Percentiles rank a stretch among this genome's conserved stretches.
Conservation (phyloP, 2,113 vertebrate species). For the Coregonus clupeaformis region DNA sequence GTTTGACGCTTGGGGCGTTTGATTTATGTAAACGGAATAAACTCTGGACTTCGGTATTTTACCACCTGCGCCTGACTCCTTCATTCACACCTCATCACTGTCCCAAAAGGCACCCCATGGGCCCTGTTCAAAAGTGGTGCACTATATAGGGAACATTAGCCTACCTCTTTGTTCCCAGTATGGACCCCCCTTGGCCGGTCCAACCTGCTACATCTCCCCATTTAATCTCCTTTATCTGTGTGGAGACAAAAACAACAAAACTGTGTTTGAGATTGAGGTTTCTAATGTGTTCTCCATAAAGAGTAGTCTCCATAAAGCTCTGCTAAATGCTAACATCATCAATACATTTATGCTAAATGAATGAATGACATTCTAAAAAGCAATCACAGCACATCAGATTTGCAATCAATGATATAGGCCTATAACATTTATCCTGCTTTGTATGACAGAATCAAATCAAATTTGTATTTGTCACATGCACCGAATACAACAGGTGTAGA, state of each 20-base stretch:
- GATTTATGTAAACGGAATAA: no score
- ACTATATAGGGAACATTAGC: neutral
- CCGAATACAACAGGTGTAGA: no score
- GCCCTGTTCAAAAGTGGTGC: no score
- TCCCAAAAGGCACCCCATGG: no score
- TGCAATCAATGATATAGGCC: neutral
- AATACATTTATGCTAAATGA: neutral
- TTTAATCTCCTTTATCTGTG: conserved; percentile 90
- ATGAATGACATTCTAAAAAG: no score
- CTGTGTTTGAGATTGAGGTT: neutral
- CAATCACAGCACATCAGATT: neutral
- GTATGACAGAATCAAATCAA: neutral
- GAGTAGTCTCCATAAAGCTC: no score
- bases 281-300: no score
- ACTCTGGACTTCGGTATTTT: no score
- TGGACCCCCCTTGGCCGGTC: conserved; percentile 96
- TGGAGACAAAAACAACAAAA: conserved; percentile 14
- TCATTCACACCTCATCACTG: no score
- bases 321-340: neutral
- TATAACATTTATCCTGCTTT: neutral
- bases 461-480: no score
- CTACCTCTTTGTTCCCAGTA: conserved; percentile 97
- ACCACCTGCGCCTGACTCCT: no score
- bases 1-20: no score
- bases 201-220: conserved; percentile 96